Percentiles rank a stretch among this genome's conserved stretches.
Conservation (phyloP, 2,888 invertebrate species). For the Spodoptera littoralis region DNA sequence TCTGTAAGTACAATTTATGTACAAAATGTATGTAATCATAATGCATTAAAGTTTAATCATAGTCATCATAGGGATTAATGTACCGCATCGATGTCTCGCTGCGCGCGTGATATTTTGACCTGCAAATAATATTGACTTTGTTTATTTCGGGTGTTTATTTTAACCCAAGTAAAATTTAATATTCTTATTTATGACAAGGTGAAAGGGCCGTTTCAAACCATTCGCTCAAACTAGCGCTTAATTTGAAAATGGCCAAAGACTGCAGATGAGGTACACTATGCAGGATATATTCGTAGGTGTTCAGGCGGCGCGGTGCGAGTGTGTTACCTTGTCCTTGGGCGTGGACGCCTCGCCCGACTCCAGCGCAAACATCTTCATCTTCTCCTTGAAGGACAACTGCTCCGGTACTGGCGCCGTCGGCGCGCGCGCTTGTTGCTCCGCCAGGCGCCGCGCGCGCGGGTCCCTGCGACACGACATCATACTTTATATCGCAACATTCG, state of each 20-base stretch:
- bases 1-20: constrained; percentile 42
- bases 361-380: constrained; percentile 99
- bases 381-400: constrained; percentile 98
- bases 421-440: constrained; percentile 92
- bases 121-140: constrained; percentile 64
- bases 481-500: constrained; percentile 1
- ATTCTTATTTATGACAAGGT: constrained; percentile 11
- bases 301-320: constrained; percentile 21
- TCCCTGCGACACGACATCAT: constrained; percentile 89
- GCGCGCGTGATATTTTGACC: constrained; percentile 98
- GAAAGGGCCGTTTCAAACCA: constrained; percentile 37
- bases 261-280: constrained; percentile 52
- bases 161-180: constrained; percentile 43
- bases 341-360: constrained; percentile 98
- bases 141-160: constrained; percentile 43
- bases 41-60: constrained; percentile 38
- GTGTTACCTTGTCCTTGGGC: constrained; percentile 94
- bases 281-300: constrained; percentile 19
- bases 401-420: constrained; percentile 93
- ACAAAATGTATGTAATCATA: constrained; percentile 36
- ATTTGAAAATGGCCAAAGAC: constrained; percentile 44
- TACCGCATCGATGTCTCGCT: constrained; percentile 96
- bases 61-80: constrained; percentile 76
- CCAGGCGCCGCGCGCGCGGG: constrained; percentile 95
- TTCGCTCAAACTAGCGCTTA: constrained; percentile 25